Conservation (phyloP, 2,113 vertebrate genomes). For the Taxidea taxus region DNA sequence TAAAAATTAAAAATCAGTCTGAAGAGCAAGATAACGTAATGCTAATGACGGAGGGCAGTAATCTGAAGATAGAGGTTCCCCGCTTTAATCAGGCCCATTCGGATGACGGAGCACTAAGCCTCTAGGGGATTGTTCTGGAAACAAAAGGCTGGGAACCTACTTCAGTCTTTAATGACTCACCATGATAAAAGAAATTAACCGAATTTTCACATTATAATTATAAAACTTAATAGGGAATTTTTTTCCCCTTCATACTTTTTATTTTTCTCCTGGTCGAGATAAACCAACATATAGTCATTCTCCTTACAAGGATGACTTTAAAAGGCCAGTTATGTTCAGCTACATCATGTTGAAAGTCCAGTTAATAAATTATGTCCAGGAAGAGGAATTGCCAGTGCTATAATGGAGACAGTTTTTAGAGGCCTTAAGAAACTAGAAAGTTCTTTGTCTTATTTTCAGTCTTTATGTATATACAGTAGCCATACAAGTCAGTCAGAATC, state of each 20-base stretch:
- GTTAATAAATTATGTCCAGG: constrained; percentile 27
- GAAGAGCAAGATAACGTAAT: constrained; percentile 88
- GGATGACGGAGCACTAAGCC: constrained; percentile 78
- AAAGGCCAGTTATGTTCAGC: not conserved
- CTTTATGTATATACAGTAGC: not conserved
- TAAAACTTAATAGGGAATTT: constrained; percentile 48
- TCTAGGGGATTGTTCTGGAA: constrained; percentile 50
- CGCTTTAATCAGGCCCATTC: constrained; percentile 81
- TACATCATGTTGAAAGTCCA: not conserved
- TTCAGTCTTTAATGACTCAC: constrained; percentile 60
- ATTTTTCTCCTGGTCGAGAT: constrained; percentile 19
- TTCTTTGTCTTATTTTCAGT: not conserved
- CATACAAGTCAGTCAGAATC: not conserved
- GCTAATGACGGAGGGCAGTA: constrained; percentile 85
- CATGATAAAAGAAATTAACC: constrained; percentile 68
- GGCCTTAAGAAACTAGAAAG: not conserved
- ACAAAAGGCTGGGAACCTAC: constrained; percentile 52
- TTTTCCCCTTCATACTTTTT: not conserved
- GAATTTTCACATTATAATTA: constrained; percentile 61
- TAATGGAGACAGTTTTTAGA: not conserved
- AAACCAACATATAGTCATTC: constrained; percentile 45
- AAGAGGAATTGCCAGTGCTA: not conserved
- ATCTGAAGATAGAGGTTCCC: constrained; percentile 78
- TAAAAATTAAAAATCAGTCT: constrained; percentile 90
- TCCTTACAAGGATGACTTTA: constrained; percentile 19